Evolutionary conservation across 2,113 vertebrate species (phyloP), one percentile per base, ranked within the genome.

Genomic region (Phalacrocorax pelagicus): DNA sequence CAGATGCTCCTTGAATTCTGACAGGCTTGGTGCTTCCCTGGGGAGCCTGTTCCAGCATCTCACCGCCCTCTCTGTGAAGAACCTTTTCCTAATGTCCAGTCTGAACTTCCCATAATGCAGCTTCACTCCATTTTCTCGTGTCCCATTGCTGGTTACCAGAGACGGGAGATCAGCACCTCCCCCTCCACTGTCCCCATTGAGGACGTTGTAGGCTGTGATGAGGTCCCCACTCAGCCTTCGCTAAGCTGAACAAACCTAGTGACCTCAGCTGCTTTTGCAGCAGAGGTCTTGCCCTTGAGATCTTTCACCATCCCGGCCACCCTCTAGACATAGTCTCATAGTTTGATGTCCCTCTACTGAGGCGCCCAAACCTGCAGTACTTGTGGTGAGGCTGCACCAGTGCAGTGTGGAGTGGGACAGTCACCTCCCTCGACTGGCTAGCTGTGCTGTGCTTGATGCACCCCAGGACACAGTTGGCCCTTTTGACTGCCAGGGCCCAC

Each of bases 341-440:
- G 29, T 36, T 46, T 19, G 18, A 51, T 29, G 11, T 24, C 24
- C 3, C 65, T 42, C 38, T 21, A 27, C 3, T 38, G 16, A 49
- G 55, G 23, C 4, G 21, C 5, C 15, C 17, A 49, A 74, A 79
- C 69, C 66, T 52, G 24, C 22, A 52, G 26, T 17, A 42, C 12
- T 20, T 2, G 2, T 32, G 26, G n/a, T 30, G 23, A 11, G 9
- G 5, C 26, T 3, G 10, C 16, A 65, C 10, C 12, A 22, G 42
- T 47, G 63, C 63, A 12, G 34, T 20, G 34, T 10, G 32, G 63
- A 32, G 34, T 38, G 21, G 40, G 52, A 38, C 42, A 32, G 2
- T 36, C 5, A 1, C 6, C 49, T 54, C 38, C 19, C 24, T 55
- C 2, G 1, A 32, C 40, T 2, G 3, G 21, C 54, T 38, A 12